Base-by-base conservation (phyloP, 92 coral and sea anemone genomes). In the Palythoa grandis region DNA sequence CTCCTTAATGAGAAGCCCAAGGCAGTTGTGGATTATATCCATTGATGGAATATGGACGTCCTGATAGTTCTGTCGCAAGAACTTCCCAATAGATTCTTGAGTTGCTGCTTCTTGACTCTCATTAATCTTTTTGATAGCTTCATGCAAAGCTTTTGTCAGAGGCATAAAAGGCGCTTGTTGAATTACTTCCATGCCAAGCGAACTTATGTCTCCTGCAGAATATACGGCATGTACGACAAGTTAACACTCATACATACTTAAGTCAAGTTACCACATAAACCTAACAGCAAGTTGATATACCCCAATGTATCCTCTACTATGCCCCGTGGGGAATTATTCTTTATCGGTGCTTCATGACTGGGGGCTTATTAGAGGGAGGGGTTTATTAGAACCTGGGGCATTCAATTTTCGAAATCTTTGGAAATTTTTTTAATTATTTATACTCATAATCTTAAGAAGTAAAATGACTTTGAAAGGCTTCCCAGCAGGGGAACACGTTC, bases 161-260 rank as follows among this genome's bases (percentile, higher is more conserved):
- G 99, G 98, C 23, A 97, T 83, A 43, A 97, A 97, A 0, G 98
- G 99, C 14, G 99, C 95, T 71, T 97, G 98, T 13, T 89, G 94
- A 7, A 97, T 90, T 25, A 95, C 90, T 52, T 97, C 95, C 93
- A 95, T 97, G 66, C 91, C 94, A 52, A 97, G 70, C 12, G 98
- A 92, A 69, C 92, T 87, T 76, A 97, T 94, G 22, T 88, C 93
- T 43, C 99, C 99, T 97, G 85, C 43, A 78, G 47, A 52, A 89
- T 20, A n/a, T 48, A n/a, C 11, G 20, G 38, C 12, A 47, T 40
- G 52, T 15, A 53, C 39, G 15, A 50, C 1, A 22, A 29, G 74
- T 37, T 25, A 69, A 19, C 29, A 65, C 7, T 19, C 29, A 3
- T 65, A 2, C 29, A 56, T 8, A 56, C 15, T 56, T 56, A 3